phyloP scores from a whole-genome alignment of 2,888 invertebrate genomes.

The Ellobium chinense region DNA sequence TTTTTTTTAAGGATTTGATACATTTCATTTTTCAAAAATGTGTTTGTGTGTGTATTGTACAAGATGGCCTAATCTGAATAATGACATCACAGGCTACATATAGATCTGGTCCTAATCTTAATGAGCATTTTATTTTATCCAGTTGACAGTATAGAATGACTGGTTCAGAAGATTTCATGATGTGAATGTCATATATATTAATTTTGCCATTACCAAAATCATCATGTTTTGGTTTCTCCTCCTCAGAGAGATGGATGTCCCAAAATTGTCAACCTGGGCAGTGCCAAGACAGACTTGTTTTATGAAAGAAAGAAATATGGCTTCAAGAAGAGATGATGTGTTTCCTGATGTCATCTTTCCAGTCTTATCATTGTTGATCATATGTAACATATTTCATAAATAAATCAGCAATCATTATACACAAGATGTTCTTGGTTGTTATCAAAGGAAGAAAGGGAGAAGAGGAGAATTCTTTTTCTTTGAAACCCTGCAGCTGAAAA shows the following conservation, averaged over 20 bases:
- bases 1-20: too few relatives aligned
- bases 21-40: too few relatives aligned
- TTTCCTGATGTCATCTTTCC: background rate
- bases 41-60: too few relatives aligned
- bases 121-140: too few relatives aligned
- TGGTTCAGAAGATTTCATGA: background rate
- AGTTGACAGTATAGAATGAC: too few relatives aligned
- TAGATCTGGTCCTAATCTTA: too few relatives aligned
- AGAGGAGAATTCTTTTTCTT: too few relatives aligned
- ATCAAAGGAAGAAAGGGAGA: too few relatives aligned
- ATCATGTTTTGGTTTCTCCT: conserved; percentile 1
- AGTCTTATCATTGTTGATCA: background rate
- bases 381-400: background rate
- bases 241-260: conserved; percentile 98
- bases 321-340: conserved; percentile 87
- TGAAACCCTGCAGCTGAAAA: too few relatives aligned
- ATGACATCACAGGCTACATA: too few relatives aligned
- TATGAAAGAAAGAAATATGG: conserved; percentile 99
- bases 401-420: background rate
- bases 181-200: background rate
- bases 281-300: conserved; percentile 99
- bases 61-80: too few relatives aligned
- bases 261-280: conserved; percentile 99
- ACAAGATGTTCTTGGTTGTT: too few relatives aligned
- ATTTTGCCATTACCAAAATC: background rate